Conservation (phyloP, 2,113 vertebrate species). For the Plestiodon gilberti region DNA sequence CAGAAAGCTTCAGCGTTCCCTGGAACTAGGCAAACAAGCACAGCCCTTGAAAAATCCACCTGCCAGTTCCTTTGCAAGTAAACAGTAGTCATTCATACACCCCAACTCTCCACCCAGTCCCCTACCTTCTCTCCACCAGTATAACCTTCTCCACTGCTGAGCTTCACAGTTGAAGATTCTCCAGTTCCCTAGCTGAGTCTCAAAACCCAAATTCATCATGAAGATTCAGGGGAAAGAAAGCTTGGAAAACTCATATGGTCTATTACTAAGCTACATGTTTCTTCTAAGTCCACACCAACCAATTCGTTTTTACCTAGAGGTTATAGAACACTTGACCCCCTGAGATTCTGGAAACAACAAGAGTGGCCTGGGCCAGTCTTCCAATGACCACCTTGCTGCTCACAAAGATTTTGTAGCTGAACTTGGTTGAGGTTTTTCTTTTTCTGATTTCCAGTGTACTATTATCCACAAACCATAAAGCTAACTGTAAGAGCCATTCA, state of each 20-base stretch:
- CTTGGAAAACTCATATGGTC: not conserved
- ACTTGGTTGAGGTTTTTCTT: no score
- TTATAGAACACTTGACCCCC: no score
- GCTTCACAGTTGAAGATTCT: not conserved
- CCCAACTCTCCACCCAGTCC: not conserved
- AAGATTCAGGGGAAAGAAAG: not conserved
- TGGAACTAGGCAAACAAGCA: slow-evolving; percentile 26
- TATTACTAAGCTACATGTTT: not conserved
- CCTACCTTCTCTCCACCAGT: not conserved
- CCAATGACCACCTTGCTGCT: not conserved
- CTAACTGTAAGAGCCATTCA: slow-evolving; percentile 37
- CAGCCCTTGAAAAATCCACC: slow-evolving; percentile 13
- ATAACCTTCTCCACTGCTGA: not conserved
- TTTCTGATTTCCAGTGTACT: not conserved
- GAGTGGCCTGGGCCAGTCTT: not conserved
- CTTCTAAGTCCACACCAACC: not conserved
- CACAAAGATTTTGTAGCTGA: not conserved
- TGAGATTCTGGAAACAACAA: not conserved
- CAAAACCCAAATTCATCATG: not conserved
- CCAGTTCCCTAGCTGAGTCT: not conserved
- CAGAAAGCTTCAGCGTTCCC: not conserved
- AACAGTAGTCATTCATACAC: not conserved
- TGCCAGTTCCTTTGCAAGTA: not conserved
- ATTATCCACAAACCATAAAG: not conserved
- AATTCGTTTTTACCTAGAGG: not conserved